These are phyloP conservation scores for Steinernema hermaphroditum DNA, from an alignment of 2,888 invertebrate genomes.

Conservation along the genomic window DNA sequence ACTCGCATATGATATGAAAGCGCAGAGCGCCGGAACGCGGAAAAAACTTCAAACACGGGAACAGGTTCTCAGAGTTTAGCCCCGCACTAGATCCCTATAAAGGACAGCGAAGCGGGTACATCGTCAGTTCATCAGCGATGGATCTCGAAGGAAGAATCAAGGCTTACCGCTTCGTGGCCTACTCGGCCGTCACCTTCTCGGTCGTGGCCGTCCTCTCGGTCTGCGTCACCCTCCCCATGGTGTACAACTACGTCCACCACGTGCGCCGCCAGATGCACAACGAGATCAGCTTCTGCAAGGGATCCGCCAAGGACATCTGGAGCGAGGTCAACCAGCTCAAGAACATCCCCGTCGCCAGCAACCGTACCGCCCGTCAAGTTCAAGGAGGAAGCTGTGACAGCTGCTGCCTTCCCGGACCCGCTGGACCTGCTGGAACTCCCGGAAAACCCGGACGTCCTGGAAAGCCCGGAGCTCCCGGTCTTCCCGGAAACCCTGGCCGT, in stretches of 20 bases:
- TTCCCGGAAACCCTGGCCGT: slow-evolving; percentile 49
- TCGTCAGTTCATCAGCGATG: slow-evolving; percentile 35
- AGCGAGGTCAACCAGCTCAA: too few species aligned
- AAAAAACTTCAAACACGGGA: background rate
- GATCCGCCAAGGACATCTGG: too few species aligned
- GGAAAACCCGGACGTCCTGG: too few species aligned
- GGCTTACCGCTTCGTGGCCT: slow-evolving; percentile 65
- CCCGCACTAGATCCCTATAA: background rate
- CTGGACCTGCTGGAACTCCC: too few species aligned
- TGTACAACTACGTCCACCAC: slow-evolving; percentile 58
- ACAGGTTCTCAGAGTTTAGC: background rate
- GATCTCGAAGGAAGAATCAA: slow-evolving; percentile 51
- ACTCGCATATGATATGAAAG: background rate
- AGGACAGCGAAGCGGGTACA: background rate
- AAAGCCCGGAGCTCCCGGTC: too few species aligned
- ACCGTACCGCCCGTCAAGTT: too few species aligned
- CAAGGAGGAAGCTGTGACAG: too few species aligned
- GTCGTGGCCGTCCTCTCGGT: slow-evolving; percentile 56
- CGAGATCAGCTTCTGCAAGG: too few species aligned
- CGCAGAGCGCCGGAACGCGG: slow-evolving; percentile 21
- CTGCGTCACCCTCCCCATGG: slow-evolving; percentile 57
- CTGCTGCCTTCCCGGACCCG: too few species aligned
- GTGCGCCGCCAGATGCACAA: slow-evolving; percentile 48
- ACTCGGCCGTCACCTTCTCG: slow-evolving; percentile 62
- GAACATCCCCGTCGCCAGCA: too few species aligned